phyloP scores from a whole-genome alignment of 2,797 vertebrate genomes.

The Aulostomus chinensis region DNA sequence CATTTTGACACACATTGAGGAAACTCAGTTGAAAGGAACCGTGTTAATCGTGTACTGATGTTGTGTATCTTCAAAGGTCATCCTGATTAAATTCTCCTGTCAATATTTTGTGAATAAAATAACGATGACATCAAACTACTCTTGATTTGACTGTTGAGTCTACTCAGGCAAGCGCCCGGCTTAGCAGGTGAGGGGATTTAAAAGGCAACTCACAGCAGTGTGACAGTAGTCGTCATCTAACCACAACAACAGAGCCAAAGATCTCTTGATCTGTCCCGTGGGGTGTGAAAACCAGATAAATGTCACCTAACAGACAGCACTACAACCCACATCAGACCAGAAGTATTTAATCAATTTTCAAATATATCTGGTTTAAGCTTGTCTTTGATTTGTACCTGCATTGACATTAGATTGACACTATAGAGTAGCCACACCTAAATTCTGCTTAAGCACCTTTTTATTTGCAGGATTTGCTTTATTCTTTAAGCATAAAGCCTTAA shows the following conservation, averaged over 20 bases:
- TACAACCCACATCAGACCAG: background rate
- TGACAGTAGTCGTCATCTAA: conserved; percentile 1
- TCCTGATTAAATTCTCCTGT: too few species aligned
- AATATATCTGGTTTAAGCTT: too few species aligned
- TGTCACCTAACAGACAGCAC: background rate
- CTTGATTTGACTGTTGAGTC: background rate
- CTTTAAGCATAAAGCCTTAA: background rate
- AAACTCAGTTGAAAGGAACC: too few species aligned
- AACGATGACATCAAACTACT: background rate
- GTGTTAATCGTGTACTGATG: too few species aligned
- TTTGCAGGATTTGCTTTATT: too few species aligned
- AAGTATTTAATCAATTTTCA: too few species aligned
- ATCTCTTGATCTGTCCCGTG: conserved; percentile 13
- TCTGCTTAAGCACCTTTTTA: background rate
- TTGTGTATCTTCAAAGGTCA: too few species aligned
- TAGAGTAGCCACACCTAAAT: conserved; percentile 38
- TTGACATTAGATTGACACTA: conserved; percentile 1
- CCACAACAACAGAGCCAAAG: conserved; percentile 16
- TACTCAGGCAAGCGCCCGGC: background rate
- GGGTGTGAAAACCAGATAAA: background rate
- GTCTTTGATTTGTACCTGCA: conserved; percentile 17
- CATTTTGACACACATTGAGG: too few species aligned
- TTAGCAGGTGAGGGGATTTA: conserved; percentile 1
- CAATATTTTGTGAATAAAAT: too few species aligned
- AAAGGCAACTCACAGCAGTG: background rate